Percentiles rank a stretch among this genome's conserved stretches.
phyloP scores from a whole-genome alignment of 2,888 invertebrate genomes.

The Drosophila anomalata region DNA sequence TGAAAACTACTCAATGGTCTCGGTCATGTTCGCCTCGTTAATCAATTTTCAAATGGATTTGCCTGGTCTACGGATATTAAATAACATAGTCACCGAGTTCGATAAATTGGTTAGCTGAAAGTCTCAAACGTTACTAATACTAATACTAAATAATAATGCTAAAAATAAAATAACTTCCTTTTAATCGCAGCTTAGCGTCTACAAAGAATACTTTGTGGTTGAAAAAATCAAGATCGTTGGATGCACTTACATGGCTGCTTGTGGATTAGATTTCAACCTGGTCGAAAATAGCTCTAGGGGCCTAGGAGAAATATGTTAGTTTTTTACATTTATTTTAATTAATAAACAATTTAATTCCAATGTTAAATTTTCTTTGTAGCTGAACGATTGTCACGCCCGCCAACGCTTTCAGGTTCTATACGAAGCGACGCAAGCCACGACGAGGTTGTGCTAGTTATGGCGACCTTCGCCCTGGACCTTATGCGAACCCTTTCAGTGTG shows the following conservation, averaged over 20 bases:
- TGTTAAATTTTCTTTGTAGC: neutral
- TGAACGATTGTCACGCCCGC: neutral
- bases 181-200: conserved; percentile 50
- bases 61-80: conserved; percentile 89
- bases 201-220: conserved; percentile 87
- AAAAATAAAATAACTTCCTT: neutral
- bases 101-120: conserved; percentile 89
- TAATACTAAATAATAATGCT: no score
- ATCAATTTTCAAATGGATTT: conserved; percentile 89
- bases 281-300: conserved; percentile 77
- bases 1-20: conserved; percentile 93
- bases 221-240: conserved; percentile 99
- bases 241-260: conserved; percentile 98
- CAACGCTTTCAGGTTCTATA: neutral
- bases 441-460: conserved; percentile 87
- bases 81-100: conserved; percentile 95
- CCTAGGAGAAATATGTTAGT: neutral
- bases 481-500: conserved; percentile 87
- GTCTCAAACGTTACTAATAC: neutral
- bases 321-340: no score
- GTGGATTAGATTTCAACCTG: conserved; percentile 90
- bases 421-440: conserved; percentile 53
- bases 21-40: conserved; percentile 98
- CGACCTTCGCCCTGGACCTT: conserved; percentile 85
- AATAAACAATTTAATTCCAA: no score